Conservation (phyloP, 2,113 vertebrate species). For the Theristicus caerulescens region DNA sequence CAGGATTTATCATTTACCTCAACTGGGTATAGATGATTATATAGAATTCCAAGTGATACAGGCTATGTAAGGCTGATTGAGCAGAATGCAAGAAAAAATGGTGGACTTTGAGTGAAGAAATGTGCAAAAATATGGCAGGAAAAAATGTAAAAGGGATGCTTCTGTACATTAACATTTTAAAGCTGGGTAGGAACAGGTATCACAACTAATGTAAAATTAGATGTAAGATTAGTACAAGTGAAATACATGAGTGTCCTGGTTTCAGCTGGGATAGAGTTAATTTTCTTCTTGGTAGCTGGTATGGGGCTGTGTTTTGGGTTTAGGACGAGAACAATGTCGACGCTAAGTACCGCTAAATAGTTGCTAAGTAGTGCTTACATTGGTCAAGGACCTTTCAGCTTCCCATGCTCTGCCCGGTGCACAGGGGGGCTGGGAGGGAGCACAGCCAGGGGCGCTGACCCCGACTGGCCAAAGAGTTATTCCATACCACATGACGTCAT, state of each 20-base stretch:
- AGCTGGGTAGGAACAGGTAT: not conserved
- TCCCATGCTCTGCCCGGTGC: too few relatives aligned
- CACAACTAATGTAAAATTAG: not conserved
- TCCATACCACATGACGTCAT: too few relatives aligned
- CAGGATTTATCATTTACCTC: not conserved
- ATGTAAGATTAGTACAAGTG: not conserved
- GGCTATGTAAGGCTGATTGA: not conserved
- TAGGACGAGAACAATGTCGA: too few relatives aligned
- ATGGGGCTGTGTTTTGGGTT: too few relatives aligned
- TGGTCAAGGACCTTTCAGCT: too few relatives aligned
- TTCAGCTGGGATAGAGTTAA: too few relatives aligned
- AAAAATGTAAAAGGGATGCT: not conserved
- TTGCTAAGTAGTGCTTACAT: too few relatives aligned
- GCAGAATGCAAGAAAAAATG: not conserved
- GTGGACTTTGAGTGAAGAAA: not conserved
- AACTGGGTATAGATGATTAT: not conserved
- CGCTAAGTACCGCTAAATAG: too few relatives aligned
- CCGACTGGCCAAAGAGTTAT: too few relatives aligned
- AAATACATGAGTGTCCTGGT: not conserved
- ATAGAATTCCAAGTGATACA: not conserved
- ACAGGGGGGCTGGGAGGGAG: too few relatives aligned
- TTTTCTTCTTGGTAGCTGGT: too few relatives aligned
- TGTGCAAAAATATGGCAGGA: not conserved
- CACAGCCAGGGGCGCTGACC: too few relatives aligned
- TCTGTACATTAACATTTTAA: not conserved